Base-by-base conservation (phyloP, 2,888 invertebrate species). In the Rhingia campestris region DNA sequence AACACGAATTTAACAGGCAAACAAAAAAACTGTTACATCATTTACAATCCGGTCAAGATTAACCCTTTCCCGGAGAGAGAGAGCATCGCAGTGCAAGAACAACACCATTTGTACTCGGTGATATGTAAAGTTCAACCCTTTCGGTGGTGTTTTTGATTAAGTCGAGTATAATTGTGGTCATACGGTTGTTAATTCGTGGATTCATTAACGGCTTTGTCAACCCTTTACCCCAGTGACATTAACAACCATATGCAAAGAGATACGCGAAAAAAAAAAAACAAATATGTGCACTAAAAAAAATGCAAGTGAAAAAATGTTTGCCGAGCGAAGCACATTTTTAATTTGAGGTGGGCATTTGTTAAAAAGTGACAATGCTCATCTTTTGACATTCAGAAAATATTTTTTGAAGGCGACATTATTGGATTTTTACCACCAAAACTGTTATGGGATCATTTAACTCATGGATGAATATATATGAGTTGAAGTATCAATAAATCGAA, bases 91-190 rank as follows among this genome's bases (percentile, higher is more conserved):
- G n/a, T n/a, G n/a, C n/a, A n/a, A n/a, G n/a, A n/a, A n/a, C n/a
- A 22, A 54, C 32, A 12, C 30, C 45, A n/a, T 58, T 22, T 51
- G 37, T 41, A 63, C 49, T 30, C 30, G 14, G 22, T 22, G 41
- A 43, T 41, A 53, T 12, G 12, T 41, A 12, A 7, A 32, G n/a
- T 9, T 53, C 61, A 72, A 53, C 61, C 72, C 72, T 61, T 72
- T 39, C 70, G 9, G 70, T 39, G 47, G 22, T 22, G 22, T 22
- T 56, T 69, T 77, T 49, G 61, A 67, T 59, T 66, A 59, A 59
- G 69, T 76, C 76, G 72, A 53, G 56, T 64, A 66, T 81, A 77
- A 77, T 77, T 81, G 81, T 67, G 76, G 81, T 81, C 81, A 81
- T 81, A 76, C 81, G 81, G 81, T 77, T 56, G 72, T 67, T 67